Evolutionary conservation across 2,113 vertebrate species (phyloP), one percentile per base, ranked within the genome.

Genomic region (Cyanoramphus novaezelandiae): DNA sequence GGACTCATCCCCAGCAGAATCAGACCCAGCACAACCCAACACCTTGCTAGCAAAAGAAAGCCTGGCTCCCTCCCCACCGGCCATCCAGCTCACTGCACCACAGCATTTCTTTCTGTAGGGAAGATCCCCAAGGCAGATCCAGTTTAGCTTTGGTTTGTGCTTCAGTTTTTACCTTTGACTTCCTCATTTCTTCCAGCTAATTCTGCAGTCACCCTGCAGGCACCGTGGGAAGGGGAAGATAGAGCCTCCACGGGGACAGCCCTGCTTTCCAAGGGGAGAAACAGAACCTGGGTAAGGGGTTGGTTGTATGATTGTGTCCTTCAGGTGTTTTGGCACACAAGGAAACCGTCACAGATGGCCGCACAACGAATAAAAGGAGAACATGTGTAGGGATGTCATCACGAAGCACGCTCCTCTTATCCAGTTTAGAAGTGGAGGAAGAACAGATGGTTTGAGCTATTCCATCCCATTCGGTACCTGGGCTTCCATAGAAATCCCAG

Each of bases 381-480:
- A 92, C 79, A 41, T 94, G 86, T 70, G 65, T 84, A 83, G 47
- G 94, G 87, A 86, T 85, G 93, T 88, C 78, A 92, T 62, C 7
- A 27, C 14, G 33, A 97, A 96, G 95, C 67, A 57, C 39, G 50
- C 89, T 97, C 88, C 94, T 86, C 84, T 91, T 24, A 31, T 8
- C 0, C 44, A 49, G 80, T 90, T 97, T 96, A 74, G 92, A 96
- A 97, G 95, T 70, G 97, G 94, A 95, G 95, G 65, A 60, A 55
- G 69, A 97, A 93, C 96, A 98, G 97, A 97, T 97, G 97, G 97
- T 68, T 92, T 63, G 17, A 74, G 78, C 83, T 92, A 3, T 82
- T 55, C 84, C 88, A 55, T 78, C 88, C 97, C 7, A 27, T 82
- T 87, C 25, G 21, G 80, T 93, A 96, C 90, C 41, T 85, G 88